phyloP scores from a whole-genome alignment of 2,888 invertebrate species.

The Hydriomena furcata region DNA sequence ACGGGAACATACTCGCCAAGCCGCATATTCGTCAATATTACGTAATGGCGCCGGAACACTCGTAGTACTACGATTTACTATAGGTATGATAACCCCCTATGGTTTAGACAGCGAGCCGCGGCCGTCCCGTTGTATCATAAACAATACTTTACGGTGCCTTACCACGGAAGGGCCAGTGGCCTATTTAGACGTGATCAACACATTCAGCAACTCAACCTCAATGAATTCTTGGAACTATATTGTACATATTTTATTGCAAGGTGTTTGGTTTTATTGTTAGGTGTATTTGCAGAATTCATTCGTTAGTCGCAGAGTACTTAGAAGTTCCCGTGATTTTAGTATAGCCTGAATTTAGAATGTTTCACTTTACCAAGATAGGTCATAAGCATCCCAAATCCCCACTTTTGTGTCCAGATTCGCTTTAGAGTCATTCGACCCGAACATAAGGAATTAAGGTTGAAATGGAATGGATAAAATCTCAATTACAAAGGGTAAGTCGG shows the following conservation, averaged over 20 bases:
- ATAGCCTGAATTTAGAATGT: background rate
- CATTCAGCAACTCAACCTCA: conserved; percentile 24
- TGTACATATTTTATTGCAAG: conserved; percentile 14
- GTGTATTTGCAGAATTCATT: conserved; percentile 5
- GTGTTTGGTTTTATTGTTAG: background rate
- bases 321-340: background rate
- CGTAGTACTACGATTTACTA: background rate
- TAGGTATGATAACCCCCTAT: background rate
- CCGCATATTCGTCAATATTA: no score
- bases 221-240: conserved; percentile 18
- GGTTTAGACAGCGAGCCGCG: conserved; percentile 1
- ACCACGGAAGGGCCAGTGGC: conserved; percentile 22
- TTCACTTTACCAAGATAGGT: no score
- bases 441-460: conserved; percentile 11
- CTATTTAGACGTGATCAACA: no score
- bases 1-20: no score
- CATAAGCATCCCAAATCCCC: conserved; percentile 11
- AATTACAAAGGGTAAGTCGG: conserved; percentile 17
- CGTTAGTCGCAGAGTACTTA: conserved; percentile 1
- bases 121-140: conserved; percentile 16
- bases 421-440: conserved; percentile 13
- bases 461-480: conserved; percentile 27
- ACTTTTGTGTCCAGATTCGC: conserved; percentile 18
- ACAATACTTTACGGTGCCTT: conserved; percentile 18
- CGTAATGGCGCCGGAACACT: no score